phyloP scores from a whole-genome alignment of 1,140 invertebrate species.

The Hypsibius dujardini region DNA sequence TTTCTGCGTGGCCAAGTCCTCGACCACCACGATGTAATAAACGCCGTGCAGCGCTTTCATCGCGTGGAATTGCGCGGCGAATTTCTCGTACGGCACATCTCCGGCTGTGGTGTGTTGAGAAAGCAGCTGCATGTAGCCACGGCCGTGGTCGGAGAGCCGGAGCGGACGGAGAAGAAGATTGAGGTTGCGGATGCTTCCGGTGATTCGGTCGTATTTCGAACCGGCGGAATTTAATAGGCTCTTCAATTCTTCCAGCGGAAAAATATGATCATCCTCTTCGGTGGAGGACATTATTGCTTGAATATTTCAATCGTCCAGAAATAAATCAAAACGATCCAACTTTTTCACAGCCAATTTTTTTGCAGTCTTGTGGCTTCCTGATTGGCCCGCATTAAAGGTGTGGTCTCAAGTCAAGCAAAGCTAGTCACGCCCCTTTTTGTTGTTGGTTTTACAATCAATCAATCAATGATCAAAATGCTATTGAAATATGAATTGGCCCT shows the following conservation, averaged over 20 bases:
- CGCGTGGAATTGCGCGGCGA: constrained; percentile 30
- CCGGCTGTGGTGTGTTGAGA: constrained; percentile 33
- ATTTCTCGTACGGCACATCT: constrained; percentile 30
- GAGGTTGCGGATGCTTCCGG: not conserved
- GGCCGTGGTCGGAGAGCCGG: not conserved
- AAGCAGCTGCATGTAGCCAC: constrained; percentile 32
- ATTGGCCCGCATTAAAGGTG: too few relatives aligned
- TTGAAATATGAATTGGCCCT: too few relatives aligned
- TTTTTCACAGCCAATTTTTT: too few relatives aligned
- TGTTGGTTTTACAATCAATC: too few relatives aligned
- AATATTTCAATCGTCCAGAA: too few relatives aligned
- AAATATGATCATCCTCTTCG: too few relatives aligned
- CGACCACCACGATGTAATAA: constrained; percentile 36
- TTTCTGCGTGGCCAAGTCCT: constrained; percentile 27
- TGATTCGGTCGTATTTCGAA: not conserved
- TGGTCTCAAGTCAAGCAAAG: too few relatives aligned
- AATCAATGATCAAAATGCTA: too few relatives aligned
- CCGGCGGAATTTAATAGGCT: not conserved
- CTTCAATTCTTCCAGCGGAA: not conserved
- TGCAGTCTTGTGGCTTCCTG: too few relatives aligned
- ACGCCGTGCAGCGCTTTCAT: constrained; percentile 31
- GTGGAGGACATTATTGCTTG: too few relatives aligned
- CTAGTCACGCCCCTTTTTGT: too few relatives aligned
- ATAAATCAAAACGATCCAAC: too few relatives aligned
- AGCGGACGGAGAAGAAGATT: not conserved